A percentile compares a stretch with the other conserved stretches of the same genome.
Evolutionary conservation across 2,113 vertebrate species (phyloP).

Genomic region (Butastur rufipennis): DNA sequence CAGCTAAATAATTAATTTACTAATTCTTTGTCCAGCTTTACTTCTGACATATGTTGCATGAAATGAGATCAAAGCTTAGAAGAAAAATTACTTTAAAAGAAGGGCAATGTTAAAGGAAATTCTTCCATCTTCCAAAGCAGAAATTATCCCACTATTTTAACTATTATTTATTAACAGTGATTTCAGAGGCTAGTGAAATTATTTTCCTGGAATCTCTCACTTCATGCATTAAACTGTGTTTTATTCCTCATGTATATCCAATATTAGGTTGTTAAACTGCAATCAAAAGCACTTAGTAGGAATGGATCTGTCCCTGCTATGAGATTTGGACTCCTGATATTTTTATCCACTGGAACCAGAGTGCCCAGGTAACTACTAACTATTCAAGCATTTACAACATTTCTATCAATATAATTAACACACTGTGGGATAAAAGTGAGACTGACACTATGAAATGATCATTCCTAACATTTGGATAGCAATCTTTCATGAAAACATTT

Average conservation of each 20-base stretch:
- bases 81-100: not conserved
- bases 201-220: not conserved
- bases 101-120: not conserved
- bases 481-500: not conserved
- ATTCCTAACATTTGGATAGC: not conserved
- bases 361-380: slow-evolving; percentile 77
- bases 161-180: not conserved
- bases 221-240: not conserved
- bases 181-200: not conserved
- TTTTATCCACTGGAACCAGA: slow-evolving; percentile 76
- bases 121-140: not conserved
- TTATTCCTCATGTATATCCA: not conserved
- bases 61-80: slow-evolving; percentile 23
- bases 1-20: slow-evolving; percentile 50
- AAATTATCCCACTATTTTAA: not conserved
- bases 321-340: slow-evolving; percentile 80
- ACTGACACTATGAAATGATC: not conserved
- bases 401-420: not conserved
- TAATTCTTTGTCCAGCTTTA: slow-evolving; percentile 7
- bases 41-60: not conserved
- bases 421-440: not conserved
- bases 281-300: slow-evolving; percentile 75
- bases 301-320: slow-evolving; percentile 75
- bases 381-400: slow-evolving; percentile 38
- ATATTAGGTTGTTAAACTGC: slow-evolving; percentile 79